These are phyloP conservation scores for Galbula dea DNA, from an alignment of 2,113 vertebrate species.

Conservation along the genomic window DNA sequence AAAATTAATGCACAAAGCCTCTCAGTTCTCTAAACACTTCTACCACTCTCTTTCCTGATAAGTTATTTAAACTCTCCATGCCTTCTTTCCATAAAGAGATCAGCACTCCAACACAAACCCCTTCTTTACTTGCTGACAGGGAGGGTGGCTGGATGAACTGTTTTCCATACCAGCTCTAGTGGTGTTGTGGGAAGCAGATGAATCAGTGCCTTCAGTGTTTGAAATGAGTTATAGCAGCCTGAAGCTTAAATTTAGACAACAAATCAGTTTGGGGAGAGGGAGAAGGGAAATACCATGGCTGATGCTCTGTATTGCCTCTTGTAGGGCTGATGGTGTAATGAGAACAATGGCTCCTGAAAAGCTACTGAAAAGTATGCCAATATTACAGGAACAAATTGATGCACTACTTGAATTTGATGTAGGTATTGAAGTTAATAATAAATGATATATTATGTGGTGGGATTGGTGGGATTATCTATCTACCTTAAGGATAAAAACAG, in stretches of 20 bases:
- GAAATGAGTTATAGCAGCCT: neutral
- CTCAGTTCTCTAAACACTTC: neutral
- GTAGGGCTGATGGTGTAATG: constrained; percentile 93
- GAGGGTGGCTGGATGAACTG: neutral
- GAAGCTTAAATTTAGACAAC: neutral
- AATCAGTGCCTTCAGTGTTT: neutral
- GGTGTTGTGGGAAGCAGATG: neutral
- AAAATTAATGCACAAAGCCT: neutral
- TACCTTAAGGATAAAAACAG: neutral
- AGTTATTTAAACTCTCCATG: neutral
- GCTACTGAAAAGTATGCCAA: constrained; percentile 95
- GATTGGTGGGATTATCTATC: neutral
- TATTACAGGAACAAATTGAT: constrained; percentile 94
- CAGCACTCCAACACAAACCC: neutral
- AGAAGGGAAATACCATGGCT: neutral
- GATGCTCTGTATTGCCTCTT: constrained; percentile 25
- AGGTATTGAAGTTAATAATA: constrained; percentile 67
- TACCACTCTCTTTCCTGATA: neutral
- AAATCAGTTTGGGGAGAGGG: neutral
- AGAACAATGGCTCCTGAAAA: constrained; percentile 96
- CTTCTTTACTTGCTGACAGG: neutral
- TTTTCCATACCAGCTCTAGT: neutral
- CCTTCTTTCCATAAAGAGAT: neutral
- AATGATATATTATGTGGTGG: too few relatives aligned
- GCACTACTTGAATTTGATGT: constrained; percentile 96